Evolutionary conservation across 2,797 vertebrate species (phyloP).

Genomic region (Florisuga fusca): DNA sequence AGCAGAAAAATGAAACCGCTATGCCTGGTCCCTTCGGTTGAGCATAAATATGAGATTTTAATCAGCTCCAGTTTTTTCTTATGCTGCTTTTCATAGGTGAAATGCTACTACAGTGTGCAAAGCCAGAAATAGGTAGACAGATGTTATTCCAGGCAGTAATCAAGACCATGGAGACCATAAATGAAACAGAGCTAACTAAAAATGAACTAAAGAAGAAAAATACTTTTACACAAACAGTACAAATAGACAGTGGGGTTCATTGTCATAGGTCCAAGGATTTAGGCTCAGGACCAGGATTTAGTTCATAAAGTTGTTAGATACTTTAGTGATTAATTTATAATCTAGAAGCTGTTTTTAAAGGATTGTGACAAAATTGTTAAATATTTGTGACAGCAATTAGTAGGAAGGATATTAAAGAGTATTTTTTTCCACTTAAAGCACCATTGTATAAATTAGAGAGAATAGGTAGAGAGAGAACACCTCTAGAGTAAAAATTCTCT

Average conservation of each 20-base stretch:
- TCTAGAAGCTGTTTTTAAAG: neutral
- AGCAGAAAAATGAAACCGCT: neutral
- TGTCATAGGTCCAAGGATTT: neutral
- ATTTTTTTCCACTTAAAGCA: neutral
- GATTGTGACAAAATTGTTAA: neutral
- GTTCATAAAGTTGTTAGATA: neutral
- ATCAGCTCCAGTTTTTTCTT: neutral
- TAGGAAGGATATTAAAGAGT: neutral
- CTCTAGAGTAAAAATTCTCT: rapidly evolving
- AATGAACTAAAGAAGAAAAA: neutral
- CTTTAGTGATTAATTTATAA: neutral
- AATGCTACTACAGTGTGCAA: neutral
- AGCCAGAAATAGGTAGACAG: neutral
- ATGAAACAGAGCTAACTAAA: neutral
- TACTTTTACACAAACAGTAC: rapidly evolving
- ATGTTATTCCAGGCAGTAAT: neutral
- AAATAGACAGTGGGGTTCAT: neutral
- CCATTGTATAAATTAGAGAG: neutral
- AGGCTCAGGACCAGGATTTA: neutral
- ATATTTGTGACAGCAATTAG: neutral
- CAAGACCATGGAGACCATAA: neutral
- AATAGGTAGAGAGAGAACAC: neutral
- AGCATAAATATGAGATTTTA: neutral
- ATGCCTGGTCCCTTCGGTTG: neutral
- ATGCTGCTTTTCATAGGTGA: neutral